Base-by-base conservation (phyloP, 2,888 invertebrate species). In the Drosophila rubida region DNA sequence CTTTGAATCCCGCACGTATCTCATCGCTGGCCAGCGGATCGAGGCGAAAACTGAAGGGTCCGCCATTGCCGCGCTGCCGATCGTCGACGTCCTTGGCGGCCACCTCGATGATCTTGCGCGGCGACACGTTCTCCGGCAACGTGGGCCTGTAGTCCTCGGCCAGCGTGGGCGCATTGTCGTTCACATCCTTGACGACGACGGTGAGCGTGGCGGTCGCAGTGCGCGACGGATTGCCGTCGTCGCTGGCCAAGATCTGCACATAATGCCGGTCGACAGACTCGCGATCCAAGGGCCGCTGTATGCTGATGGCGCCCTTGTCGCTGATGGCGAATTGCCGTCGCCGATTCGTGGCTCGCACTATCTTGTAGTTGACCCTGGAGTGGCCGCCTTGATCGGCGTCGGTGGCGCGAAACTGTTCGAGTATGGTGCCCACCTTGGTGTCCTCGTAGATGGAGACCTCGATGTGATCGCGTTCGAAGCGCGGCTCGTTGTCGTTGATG, bases 401-500 rank as follows among this genome's bases (percentile, higher is more conserved):
- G 2, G 96, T 96, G 9, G 99, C 98, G 88, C 96, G 96, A 92
- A 99, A 99, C 7, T 96, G 96, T 91, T 98, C 98, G 75, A 99
- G 93, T 72, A 95, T 95, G 82, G 96, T 97, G 16, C 98, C 98
- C 65, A 97, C 95, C 90, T 96, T 95, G 9, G 97, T 96, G 91
- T 98, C 97, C 92, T 99, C 99, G 89, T 95, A 95, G 3, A 97
- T 96, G 45, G 95, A 95, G 9, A 96, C 96, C 92, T 97, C 97
- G 88, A 98, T 97, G 91, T 97, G 97, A 35, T 98, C 96, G 67
- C 96, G 94, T 89, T 98, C 97, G 91, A 97, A 98, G 83, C 96
- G 95, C 9, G 98, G 98, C 91, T 97, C 96, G 93, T 99, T 98
- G 93, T 99, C 99, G 93, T 99, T 99, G 82, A 97, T 97, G 91